Percentiles rank a stretch among this genome's conserved stretches.
Conservation (phyloP, 2,888 invertebrate species). For the Microplitis manilae region DNA sequence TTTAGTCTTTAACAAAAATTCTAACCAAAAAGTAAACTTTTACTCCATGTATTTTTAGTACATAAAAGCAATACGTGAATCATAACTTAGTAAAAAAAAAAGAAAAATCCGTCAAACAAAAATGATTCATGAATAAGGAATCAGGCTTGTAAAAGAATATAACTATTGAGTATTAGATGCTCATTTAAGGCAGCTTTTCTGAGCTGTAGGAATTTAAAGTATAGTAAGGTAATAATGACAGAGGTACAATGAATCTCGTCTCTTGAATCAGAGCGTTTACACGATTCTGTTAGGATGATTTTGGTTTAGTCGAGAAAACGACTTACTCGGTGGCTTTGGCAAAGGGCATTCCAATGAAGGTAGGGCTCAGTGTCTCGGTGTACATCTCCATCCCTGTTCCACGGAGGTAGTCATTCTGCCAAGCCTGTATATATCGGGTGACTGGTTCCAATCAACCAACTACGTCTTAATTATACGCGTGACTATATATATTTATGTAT, state of each 20-base stretch:
- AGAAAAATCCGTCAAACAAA: neutral
- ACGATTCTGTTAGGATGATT: constrained; percentile 48
- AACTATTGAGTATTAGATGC: neutral
- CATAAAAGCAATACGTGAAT: constrained; percentile 19
- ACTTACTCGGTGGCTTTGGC: constrained; percentile 99
- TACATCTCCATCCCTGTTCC: constrained; percentile 99
- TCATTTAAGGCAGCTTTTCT: neutral
- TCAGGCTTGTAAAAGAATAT: neutral
- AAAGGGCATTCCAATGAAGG: constrained; percentile 99
- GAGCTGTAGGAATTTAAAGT: neutral
- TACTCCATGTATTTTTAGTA: neutral
- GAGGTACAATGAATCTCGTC: constrained; percentile 55
- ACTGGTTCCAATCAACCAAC: constrained; percentile 78
- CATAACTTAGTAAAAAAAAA: neutral
- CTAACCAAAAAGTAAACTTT: neutral
- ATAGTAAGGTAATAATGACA: constrained; percentile 29
- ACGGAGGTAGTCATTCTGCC: constrained; percentile 99
- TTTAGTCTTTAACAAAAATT: neutral
- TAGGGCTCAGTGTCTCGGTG: constrained; percentile 97
- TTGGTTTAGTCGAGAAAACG: constrained; percentile 72
- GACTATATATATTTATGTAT: constrained; percentile 48
- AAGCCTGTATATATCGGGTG: constrained; percentile 92
- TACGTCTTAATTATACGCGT: constrained; percentile 71
- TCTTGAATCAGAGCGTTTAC: constrained; percentile 66
- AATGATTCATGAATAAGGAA: neutral